Base-by-base conservation (phyloP, 2,113 vertebrate genomes). In the Epinephelus moara region DNA sequence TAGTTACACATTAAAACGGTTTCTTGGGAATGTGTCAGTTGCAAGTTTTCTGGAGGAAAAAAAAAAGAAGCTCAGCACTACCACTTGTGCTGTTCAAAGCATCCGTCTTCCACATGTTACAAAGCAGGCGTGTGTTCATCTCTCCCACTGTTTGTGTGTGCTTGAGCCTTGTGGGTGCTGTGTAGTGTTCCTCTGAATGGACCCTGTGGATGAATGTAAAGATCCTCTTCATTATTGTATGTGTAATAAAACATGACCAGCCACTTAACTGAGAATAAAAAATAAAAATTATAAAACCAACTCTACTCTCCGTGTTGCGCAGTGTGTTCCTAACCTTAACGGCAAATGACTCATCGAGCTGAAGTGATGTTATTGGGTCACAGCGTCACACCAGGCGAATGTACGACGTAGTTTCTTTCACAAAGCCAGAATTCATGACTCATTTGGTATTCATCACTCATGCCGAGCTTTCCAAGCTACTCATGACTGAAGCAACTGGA, bases 201-300 rank as follows among this genome's bases (percentile, higher is more conserved):
- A 87, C 79, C 78, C 81, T 82, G 67, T 66, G 89, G 90, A 92
- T 89, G 93, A 94, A 93, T 94, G 92, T 94, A 94, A 87, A 91
- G 78, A 75, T 63, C 86, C 84, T 81, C 69, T 66, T 85, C 72
- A 83, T 88, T 85, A 75, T 74, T 93, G 82, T 89, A 85, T 83
- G 88, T 92, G 85, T 93, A 89, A 94, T 93, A 89, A 91, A 88
- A 92, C 85, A 85, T 84, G 87, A 93, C 89, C 91, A 86, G 94
- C 93, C 90, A 91, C 88, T 94, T 94, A 95, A 94, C 94, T 90
- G 89, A 90, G 91, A 93, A 91, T 91, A 87, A 93, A 94, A 85
- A 80, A 84, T 69, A 74, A 45, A 91, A 87, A 88, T 49, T 1
- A 90, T 80, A 75, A 90, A 91, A 88, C 74, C 81, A 75, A 30